Base-by-base conservation (phyloP, 2,888 invertebrate genomes). In the Cynaeus angustus region DNA sequence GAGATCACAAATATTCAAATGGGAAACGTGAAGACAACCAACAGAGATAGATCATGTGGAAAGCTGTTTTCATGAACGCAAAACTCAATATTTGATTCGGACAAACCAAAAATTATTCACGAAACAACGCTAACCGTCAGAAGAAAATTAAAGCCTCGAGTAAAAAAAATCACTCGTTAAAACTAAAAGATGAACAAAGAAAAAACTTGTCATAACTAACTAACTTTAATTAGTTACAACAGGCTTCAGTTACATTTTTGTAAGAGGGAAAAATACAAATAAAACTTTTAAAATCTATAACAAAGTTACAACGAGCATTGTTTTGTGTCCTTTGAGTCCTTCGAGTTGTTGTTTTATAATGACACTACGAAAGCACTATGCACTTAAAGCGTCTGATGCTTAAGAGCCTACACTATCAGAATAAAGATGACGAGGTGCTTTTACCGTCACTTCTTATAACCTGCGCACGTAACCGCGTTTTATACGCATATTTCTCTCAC, bases 401-500 rank as follows among this genome's bases (percentile, higher is more conserved):
- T 67, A 71, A 66, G 68, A 56, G 73, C 46, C 66, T 70, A 68
- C 70, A 72, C 70, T 68, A 70, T 72, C 62, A 21, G 73, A 74
- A 72, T 74, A 72, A 74, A 74, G 70, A 72, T 72, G 72, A 72
- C 67, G 72, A 61, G 67, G 58, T 62, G 66, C 68, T 72, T 72
- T 74, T 67, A 68, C 70, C 70, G 68, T 61, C 64, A 73, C 70
- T 73, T 70, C 73, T 70, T 68, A 68, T 68, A 74, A 72, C 70
- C 73, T 68, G 71, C 41, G 71, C 73, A 72, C 73, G 73, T 73
- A 73, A 73, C 61, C 67, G 48, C 69, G 66, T 64, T 73, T 73
- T 73, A 73, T 73, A 73, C 73, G 73, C 73, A 73, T 73, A 73
- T 73, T 73, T 73, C 73, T 70, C 70, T 58, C 73, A 65, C 70